Base-by-base conservation (phyloP, 35 echinoderm and acorn worm genomes). In the Heliocidaris erythrogramma region DNA sequence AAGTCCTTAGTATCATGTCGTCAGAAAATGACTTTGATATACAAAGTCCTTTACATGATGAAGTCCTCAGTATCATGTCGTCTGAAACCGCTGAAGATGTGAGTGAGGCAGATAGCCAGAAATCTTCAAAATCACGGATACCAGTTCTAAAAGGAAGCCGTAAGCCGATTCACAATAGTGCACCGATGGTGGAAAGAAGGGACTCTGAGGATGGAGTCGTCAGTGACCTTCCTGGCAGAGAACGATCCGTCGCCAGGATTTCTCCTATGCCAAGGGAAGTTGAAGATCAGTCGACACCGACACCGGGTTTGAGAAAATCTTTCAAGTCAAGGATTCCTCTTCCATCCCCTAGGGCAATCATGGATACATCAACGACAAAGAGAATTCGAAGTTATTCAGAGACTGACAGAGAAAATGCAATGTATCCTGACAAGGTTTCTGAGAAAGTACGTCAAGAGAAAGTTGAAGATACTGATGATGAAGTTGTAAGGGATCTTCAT, bases 201-300 rank as follows among this genome's bases (percentile, higher is more conserved):
- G 87, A 47, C 7, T 4, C 31, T 8, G 31, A 32, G 13, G 31
- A 89, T 42, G 87, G 9, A 89, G 87, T 78, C 21, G 31, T 89
- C 32, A 48, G 87, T 48, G 47, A 48, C 42, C 30, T 47, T 47
- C 42, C 87, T 89, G 31, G 87, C 47, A 92, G 27, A 59, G 47
- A 92, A 92, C 91, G 48, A 27, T 92, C 91, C 2, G 48, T 92
- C 21, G 91, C 91, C 13, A 49, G 91, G 91, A 92, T 92, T 9
- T 30, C 50, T 30, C 91, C 91, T 13, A 92, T 92, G 50, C 91
- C 91, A 30, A 49, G 91, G 91, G 91, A 59, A 49, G 49, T 13
- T 30, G 50, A 13, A 92, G 31, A 16, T 30, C 9, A 32, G 21
- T 12, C 21, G 49, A 49, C 48, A 49, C 29, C 91, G 50, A 49